A percentile compares a stretch with the other conserved stretches of the same genome.
Evolutionary conservation across 2,113 vertebrate species (phyloP).

Genomic region (Corydoras maculifer): DNA sequence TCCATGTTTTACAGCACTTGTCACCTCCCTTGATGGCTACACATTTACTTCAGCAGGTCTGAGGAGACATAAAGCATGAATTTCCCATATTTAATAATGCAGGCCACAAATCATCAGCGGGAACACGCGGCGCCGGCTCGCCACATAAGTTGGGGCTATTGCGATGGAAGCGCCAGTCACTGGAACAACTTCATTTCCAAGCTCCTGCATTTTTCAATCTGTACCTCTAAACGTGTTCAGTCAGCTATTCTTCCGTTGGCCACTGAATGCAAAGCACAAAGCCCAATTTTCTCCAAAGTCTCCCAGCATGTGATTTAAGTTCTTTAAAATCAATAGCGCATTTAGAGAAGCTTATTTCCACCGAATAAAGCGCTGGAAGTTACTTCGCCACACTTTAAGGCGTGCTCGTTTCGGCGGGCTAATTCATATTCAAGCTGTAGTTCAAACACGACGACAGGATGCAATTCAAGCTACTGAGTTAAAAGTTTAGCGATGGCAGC

Average conservation of each 20-base stretch:
- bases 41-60: slow-evolving; percentile 36
- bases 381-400: not conserved
- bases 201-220: slow-evolving; percentile 12
- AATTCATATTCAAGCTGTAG: no score
- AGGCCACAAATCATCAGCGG: slow-evolving; percentile 34
- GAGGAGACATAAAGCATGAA: slow-evolving; percentile 33
- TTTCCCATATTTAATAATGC: slow-evolving; percentile 37
- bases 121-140: slow-evolving; percentile 10
- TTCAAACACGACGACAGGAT: no score
- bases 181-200: slow-evolving; percentile 33
- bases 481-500: no score
- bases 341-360: slow-evolving; percentile 1
- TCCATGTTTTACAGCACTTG: slow-evolving; percentile 42
- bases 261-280: slow-evolving; percentile 1
- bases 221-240: slow-evolving; percentile 5
- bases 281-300: not conserved
- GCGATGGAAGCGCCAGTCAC: slow-evolving; percentile 26
- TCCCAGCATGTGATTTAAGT: slow-evolving; percentile 18
- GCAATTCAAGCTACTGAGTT: no score
- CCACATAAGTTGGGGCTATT: slow-evolving; percentile 12
- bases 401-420: not conserved
- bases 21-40: slow-evolving; percentile 40
- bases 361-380: not conserved
- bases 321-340: slow-evolving; percentile 14
- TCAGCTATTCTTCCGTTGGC: slow-evolving; percentile 9